Conservation (phyloP, 1,140 invertebrate genomes). For the Lordiphosa mommai region DNA sequence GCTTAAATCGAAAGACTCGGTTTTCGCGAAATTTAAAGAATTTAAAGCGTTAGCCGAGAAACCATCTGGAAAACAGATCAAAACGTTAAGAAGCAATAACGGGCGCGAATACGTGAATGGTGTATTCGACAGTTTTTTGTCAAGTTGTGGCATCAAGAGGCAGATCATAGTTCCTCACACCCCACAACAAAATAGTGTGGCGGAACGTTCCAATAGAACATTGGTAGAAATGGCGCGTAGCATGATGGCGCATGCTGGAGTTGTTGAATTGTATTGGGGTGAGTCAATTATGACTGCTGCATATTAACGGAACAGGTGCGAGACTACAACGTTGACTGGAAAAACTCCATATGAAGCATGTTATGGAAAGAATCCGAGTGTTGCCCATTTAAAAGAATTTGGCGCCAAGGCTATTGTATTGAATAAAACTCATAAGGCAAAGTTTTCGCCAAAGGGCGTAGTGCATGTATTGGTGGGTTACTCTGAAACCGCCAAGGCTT, state of each 20-base stretch:
- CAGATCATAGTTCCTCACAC: neutral
- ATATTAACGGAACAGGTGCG: too few species aligned
- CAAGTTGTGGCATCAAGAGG: neutral
- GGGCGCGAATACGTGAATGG: neutral
- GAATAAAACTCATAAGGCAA: constrained; percentile 1
- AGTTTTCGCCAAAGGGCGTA: neutral
- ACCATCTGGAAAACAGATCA: neutral
- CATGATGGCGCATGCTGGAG: too few species aligned
- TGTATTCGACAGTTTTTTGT: neutral
- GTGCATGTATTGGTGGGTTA: neutral
- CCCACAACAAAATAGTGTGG: too few species aligned
- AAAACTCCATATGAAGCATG: too few species aligned
- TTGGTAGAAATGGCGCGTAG: too few species aligned
- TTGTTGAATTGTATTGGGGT: too few species aligned
- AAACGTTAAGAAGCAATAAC: constrained; percentile 1
- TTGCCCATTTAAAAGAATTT: too few species aligned
- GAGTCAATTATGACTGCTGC: too few species aligned
- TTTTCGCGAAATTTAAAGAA: neutral
- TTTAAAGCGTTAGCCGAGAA: neutral
- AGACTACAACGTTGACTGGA: too few species aligned
- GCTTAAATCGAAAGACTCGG: neutral
- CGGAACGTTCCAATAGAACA: too few species aligned
- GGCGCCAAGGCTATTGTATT: neutral
- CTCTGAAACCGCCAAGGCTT: neutral
- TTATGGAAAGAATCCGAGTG: too few species aligned